Base-by-base conservation (phyloP, 2,888 invertebrate genomes). In the Liodrosophila aerea region DNA sequence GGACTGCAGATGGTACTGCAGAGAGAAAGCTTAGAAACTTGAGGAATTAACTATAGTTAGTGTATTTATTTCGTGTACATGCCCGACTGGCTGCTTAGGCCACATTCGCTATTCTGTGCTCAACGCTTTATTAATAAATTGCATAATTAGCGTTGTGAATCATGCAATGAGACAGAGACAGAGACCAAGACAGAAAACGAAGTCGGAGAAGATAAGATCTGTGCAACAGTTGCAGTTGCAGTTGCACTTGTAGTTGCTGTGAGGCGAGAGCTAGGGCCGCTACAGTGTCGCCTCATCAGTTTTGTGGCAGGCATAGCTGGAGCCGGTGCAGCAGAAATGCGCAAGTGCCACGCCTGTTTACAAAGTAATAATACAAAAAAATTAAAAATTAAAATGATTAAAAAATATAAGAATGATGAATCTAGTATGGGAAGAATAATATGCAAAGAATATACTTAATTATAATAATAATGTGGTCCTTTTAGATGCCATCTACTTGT, bases 401-500 rank as follows among this genome's bases (percentile, higher is more conserved):
- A 13, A 9, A 4, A 7, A 36, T n/a, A n/a, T n/a, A n/a, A n/a
- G n/a, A n/a, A n/a, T n/a, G n/a, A n/a, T n/a, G n/a, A n/a, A n/a
- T n/a, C n/a, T n/a, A n/a, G n/a, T n/a, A n/a, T n/a, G n/a, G n/a
- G n/a, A n/a, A n/a, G n/a, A n/a, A n/a, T n/a, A n/a, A n/a, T n/a
- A 27, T 22, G 22, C 4, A 22, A 7, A 22, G 22, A 22, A 3
- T 22, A 22, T 15, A 2, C 12, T 30, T 13, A 41, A 31, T 5
- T 15, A 46, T 22, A 39, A n/a, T 13, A 43, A 30, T n/a, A 9
- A 9, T 18, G 4, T n/a, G 22, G 7, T 9, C 7, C 4, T 0
- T 61, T 47, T 69, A 89, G 90, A 89, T 87, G 89, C 87, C 62
- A 80, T 86, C 58, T 89, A 86, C 61, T 65, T 90, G 59, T 88